phyloP scores from a whole-genome alignment of 2,888 invertebrate genomes.

The Chrysolina oricalcia region DNA sequence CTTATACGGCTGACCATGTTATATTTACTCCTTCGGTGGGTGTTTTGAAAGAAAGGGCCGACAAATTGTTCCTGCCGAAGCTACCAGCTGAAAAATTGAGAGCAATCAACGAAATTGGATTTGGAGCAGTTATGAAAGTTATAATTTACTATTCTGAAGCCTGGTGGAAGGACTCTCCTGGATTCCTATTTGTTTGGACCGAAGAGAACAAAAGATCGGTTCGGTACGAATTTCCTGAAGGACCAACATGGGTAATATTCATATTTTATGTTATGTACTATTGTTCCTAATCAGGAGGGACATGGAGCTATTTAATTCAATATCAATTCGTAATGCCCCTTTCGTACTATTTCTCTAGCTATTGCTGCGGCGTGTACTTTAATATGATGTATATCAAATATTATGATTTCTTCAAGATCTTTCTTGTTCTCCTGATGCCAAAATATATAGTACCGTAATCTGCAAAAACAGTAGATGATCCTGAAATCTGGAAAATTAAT shows the following conservation, averaged over 20 bases:
- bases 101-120: conserved; percentile 56
- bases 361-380: no score
- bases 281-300: no score
- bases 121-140: conserved; percentile 57
- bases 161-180: conserved; percentile 60
- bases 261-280: not conserved
- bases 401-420: no score
- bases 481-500: no score
- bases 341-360: no score
- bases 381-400: no score
- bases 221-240: conserved; percentile 61
- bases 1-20: conserved; percentile 75
- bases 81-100: conserved; percentile 50
- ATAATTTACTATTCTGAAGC: conserved; percentile 50
- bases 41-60: conserved; percentile 54
- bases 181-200: conserved; percentile 76
- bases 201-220: conserved; percentile 70
- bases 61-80: conserved; percentile 51
- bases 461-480: no score
- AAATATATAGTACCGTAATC: no score
- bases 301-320: no score
- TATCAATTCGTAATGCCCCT: no score
- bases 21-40: conserved; percentile 74
- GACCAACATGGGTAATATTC: conserved; percentile 42
- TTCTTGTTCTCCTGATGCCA: no score